Base-by-base conservation (phyloP, 2,113 vertebrate species). In the Helogale parvula region DNA sequence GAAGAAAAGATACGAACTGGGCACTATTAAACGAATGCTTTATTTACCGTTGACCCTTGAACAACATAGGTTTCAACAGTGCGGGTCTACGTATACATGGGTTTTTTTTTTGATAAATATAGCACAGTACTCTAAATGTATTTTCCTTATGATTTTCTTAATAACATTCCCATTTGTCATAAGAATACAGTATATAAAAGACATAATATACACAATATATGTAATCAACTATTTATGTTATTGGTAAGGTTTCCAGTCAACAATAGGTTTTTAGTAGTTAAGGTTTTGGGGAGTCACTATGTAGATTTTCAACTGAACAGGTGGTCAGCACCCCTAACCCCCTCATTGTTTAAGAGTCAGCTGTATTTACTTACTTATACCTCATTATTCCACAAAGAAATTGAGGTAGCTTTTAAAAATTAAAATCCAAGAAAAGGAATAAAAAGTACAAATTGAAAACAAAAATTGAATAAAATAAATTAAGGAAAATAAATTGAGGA, bases 361-460 rank as follows among this genome's bases (percentile, higher is more conserved):
- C 25, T 47, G 7, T 76, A 76, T 15, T 83, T 60, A 63, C 25
- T 66, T 52, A 66, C 29, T 89, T 77, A 81, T 8, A 63, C 23
- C n/a, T 81, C 81, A 47, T 87, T 29, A 69, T 29, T 71, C 50
- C 17, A 69, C 41, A 57, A 35, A 57, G 31, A 93, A 81, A 96
- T 3, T 23, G 81, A 96, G 47, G 47, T 11, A 54, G 81, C 10
- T 94, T 96, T 60, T 89, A 60, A 93, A 89, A 94, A 89, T 25
- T 17, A 81, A 74, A 29, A 54, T 60, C 57, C 7, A 23, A 60
- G 57, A 60, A 60, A 60, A 60, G 1, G 17, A 60, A 23, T 60
- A 60, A 10, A 60, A 60, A 25, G 23, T 89, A 60, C 90, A 89
- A 94, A 92, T 38, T 17, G 85, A 74, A 29, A 72, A 72, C 13